Base-by-base conservation (phyloP, 2,797 vertebrate species). In the Brachyalestes nurse region DNA sequence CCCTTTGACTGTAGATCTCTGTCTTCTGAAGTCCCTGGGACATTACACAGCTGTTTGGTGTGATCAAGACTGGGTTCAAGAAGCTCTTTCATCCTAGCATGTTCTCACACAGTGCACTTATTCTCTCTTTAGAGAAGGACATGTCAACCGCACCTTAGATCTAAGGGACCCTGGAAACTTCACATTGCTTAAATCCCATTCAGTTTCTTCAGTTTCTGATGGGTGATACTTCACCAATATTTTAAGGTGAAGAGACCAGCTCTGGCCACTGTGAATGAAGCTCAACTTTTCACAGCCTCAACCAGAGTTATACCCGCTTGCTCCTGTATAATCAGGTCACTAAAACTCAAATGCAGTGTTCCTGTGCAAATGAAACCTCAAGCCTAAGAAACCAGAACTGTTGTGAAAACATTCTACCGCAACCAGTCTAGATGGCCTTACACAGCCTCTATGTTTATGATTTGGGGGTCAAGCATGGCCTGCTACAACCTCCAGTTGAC, bases 1-100 rank as follows among this genome's bases (percentile, higher is more conserved):
- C 42, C 51, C n/a, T 61, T 57, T 66, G 12, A 57, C 38, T 8
- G n/a, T 38, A 55, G 70, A 47, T 69, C 69, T 19, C 76, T 77
- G 62, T 40, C 47, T 76, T 79, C 49, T 23, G 25, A 45, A 21
- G 34, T 77, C 60, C 66, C 45, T 23, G 47, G 49, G 62, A 51
- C 70, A n/a, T 76, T 23, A 64, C 38, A 51, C 78, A 81, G 79
- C 69, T 69, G 57, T 73, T 76, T 69, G 65, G 71, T 82, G 79
- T 71, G 73, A 77, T 38, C 25, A 57, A 55, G 70, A 69, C 82
- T 53, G 64, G 78, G 60, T 74, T 77, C 17, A 57, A 70, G 61
- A 25, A 3, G 25, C 25, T 66, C 78, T 86, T 82, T 83, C 67
- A 80, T 86, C 58, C 23, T 60, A 57, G 19, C 28, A 1, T 57